Conservation (phyloP, 2,888 invertebrate species). For the Callyntrura sp. region DNA sequence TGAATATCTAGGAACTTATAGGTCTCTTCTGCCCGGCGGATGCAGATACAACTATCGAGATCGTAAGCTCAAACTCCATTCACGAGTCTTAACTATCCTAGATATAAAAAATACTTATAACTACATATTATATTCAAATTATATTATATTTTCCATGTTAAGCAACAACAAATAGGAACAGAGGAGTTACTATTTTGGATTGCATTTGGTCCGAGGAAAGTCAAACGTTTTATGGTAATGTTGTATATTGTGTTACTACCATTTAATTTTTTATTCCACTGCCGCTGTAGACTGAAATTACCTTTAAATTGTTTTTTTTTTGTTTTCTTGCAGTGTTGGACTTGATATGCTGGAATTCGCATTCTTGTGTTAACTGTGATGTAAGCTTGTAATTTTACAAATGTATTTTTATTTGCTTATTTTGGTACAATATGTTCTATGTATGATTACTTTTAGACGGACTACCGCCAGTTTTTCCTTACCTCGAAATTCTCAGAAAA, state of each 20-base stretch:
- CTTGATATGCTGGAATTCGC: slow-evolving; percentile 92
- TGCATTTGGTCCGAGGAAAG: slow-evolving; percentile 90
- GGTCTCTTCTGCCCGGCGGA: slow-evolving; percentile 92
- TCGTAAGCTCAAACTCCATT: slow-evolving; percentile 67
- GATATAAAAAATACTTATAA: no score
- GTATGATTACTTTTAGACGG: slow-evolving; percentile 88
- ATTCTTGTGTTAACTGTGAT: slow-evolving; percentile 90
- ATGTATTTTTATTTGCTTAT: neutral
- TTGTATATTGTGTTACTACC: no score
- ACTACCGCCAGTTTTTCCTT: slow-evolving; percentile 95
- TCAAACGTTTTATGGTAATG: slow-evolving; percentile 88
- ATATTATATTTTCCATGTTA: slow-evolving; percentile 46
- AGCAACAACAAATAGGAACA: slow-evolving; percentile 83
- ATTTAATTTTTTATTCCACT: neutral
- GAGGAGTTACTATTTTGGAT: slow-evolving; percentile 91
- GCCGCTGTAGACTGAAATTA: no score
- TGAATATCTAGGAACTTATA: slow-evolving; percentile 87
- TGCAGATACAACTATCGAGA: slow-evolving; percentile 78
- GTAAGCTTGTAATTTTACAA: slow-evolving; percentile 86
- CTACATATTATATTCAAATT: no score
- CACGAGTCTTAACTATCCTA: no score
- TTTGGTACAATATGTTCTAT: slow-evolving; percentile 70
- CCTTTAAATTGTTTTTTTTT: no score
- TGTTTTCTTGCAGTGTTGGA: slow-evolving; percentile 88
- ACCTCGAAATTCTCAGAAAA: slow-evolving; percentile 90